A percentile compares a stretch with the other conserved stretches of the same genome.
Conservation (phyloP, 2,113 vertebrate species). For the Setophaga kirtlandii region DNA sequence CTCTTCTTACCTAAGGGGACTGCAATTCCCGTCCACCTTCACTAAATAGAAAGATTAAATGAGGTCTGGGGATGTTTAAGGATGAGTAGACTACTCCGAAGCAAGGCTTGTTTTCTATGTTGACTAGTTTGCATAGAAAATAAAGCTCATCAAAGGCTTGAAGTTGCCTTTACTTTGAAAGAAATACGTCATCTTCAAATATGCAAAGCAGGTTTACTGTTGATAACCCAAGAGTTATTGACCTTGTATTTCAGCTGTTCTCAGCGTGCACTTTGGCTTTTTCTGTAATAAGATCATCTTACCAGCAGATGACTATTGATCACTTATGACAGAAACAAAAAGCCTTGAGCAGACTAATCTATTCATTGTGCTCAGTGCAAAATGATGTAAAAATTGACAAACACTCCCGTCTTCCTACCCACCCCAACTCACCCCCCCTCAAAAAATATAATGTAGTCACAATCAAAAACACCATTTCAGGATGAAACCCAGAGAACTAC, state of each 20-base stretch:
- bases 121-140: background rate
- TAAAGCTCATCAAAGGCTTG: background rate
- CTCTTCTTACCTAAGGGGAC: background rate
- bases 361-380: background rate
- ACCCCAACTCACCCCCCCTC: too few species aligned
- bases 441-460: background rate
- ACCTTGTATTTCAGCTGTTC: slow-evolving; percentile 51
- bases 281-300: slow-evolving; percentile 57
- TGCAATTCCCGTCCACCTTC: background rate
- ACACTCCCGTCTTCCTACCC: background rate
- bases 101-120: background rate
- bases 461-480: background rate
- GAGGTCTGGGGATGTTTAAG: background rate
- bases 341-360: slow-evolving; percentile 34
- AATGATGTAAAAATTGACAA: background rate
- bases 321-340: slow-evolving; percentile 49
- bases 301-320: slow-evolving; percentile 56
- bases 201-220: slow-evolving; percentile 15
- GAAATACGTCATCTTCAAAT: slow-evolving; percentile 43
- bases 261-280: slow-evolving; percentile 42
- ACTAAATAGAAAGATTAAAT: background rate
- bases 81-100: background rate
- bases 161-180: slow-evolving; percentile 52
- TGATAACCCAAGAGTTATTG: slow-evolving; percentile 43
- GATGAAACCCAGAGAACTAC: background rate